These are phyloP conservation scores for Gnatocerus cornutus DNA, from an alignment of 2,888 invertebrate species.

Conservation along the genomic window DNA sequence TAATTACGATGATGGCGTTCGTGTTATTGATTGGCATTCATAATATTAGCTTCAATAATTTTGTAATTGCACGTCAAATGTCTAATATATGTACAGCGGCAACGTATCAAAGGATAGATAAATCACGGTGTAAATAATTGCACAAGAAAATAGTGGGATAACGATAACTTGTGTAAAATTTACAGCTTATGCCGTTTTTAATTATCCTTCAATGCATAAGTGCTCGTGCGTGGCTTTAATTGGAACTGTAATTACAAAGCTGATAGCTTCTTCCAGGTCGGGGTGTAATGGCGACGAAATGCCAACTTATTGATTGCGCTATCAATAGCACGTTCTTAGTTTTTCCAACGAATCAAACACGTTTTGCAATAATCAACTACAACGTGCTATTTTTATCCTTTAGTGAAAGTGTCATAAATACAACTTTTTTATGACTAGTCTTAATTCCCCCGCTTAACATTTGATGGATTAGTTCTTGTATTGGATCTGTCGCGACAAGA, in stretches of 20 bases:
- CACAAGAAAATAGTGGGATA: slow-evolving; percentile 12
- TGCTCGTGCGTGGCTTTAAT: slow-evolving; percentile 17
- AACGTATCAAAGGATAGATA: slow-evolving; percentile 41
- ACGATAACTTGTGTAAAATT: slow-evolving; percentile 35
- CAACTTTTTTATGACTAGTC: too few relatives aligned
- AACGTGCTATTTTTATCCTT: too few relatives aligned
- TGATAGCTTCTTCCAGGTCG: slow-evolving; percentile 7
- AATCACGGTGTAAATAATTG: slow-evolving; percentile 38
- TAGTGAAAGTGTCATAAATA: too few relatives aligned
- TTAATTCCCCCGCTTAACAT: too few relatives aligned
- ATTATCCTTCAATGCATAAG: slow-evolving; percentile 16
- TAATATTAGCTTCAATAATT: slow-evolving; percentile 44
- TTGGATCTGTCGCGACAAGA: background rate
- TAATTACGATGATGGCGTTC: slow-evolving; percentile 23
- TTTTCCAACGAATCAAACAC: background rate
- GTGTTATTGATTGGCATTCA: slow-evolving; percentile 34
- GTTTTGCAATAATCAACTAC: too few relatives aligned
- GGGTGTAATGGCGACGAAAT: slow-evolving; percentile 9
- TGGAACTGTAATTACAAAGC: background rate
- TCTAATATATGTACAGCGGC: slow-evolving; percentile 34
- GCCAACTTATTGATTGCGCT: slow-evolving; percentile 7
- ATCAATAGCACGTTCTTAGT: background rate
- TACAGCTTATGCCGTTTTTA: slow-evolving; percentile 21
- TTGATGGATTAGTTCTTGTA: too few relatives aligned
- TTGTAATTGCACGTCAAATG: slow-evolving; percentile 46